Percentiles rank a stretch among this genome's conserved stretches.
These are phyloP conservation scores for Salvelinus alpinus DNA, from an alignment of 2,113 vertebrate species.

Conservation along the genomic window DNA sequence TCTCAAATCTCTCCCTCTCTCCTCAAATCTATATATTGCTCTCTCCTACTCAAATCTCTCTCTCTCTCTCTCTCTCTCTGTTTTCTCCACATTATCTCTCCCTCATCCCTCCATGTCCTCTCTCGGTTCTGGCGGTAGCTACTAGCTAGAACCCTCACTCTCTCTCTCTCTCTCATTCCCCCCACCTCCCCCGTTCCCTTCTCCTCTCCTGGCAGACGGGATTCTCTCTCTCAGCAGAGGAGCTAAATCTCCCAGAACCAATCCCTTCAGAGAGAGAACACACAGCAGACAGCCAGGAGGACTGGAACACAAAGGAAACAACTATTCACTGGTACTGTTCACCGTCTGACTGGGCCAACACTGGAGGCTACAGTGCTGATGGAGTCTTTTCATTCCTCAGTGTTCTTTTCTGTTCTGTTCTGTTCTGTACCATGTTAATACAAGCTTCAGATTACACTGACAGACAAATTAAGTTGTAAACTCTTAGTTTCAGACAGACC, in stretches of 20 bases:
- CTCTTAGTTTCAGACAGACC: constrained; percentile 34
- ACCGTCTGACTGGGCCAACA: constrained; percentile 20
- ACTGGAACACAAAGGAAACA: constrained; percentile 26
- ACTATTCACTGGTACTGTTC: constrained; percentile 40
- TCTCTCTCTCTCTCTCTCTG: no score
- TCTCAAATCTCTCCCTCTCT: not conserved
- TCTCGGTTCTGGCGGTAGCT: no score
- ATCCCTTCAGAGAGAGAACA: constrained; percentile 48
- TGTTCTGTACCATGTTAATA: constrained; percentile 5
- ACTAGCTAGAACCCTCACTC: no score
- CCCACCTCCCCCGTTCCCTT: not conserved
- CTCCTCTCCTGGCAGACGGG: not conserved
- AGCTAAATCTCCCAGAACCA: constrained; percentile 58
- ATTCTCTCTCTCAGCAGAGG: constrained; percentile 57
- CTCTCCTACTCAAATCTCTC: no score
- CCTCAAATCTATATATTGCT: no score
- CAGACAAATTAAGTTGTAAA: constrained; percentile 14
- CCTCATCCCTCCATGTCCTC: not conserved
- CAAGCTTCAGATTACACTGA: not conserved
- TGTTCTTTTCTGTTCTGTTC: no score
- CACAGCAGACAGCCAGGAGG: constrained; percentile 45
- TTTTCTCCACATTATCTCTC: not conserved
- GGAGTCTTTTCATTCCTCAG: no score
- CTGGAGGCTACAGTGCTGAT: not conserved
- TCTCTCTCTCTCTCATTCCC: constrained; percentile 32